Conservation (phyloP, 1,140 invertebrate genomes). For the Drosophila sechellia region DNA sequence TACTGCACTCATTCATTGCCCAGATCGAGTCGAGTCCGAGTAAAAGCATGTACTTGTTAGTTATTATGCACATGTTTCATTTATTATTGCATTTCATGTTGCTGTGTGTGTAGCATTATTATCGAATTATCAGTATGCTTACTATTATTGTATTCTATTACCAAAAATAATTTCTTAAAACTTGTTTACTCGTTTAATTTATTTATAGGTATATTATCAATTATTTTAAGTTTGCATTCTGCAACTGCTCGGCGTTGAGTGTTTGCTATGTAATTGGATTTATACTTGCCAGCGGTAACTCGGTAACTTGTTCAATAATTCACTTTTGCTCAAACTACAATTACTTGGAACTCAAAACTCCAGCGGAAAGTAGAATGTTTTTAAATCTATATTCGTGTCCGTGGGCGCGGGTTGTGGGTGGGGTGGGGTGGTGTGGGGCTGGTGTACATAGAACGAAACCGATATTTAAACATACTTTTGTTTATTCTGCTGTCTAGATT, state of each 20-base stretch:
- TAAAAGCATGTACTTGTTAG: constrained; percentile 50
- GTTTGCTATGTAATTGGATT: constrained; percentile 64
- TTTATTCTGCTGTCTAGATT: constrained; percentile 35
- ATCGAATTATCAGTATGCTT: constrained; percentile 65
- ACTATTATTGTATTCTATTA: constrained; percentile 80
- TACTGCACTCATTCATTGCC: background rate
- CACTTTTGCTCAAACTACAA: constrained; percentile 57
- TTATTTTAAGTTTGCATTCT: constrained; percentile 65
- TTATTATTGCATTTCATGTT: constrained; percentile 79
- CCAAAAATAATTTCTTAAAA: constrained; percentile 84
- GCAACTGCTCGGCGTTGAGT: constrained; percentile 35
- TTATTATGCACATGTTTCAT: constrained; percentile 81
- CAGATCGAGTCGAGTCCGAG: background rate
- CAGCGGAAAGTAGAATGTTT: constrained; percentile 54
- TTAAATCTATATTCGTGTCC: constrained; percentile 30
- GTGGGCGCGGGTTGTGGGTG: constrained; percentile 22
- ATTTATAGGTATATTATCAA: constrained; percentile 70
- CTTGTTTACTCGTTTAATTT: constrained; percentile 75
- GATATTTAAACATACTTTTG: constrained; percentile 48
- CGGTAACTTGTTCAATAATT: constrained; percentile 34
- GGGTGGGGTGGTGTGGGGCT: constrained; percentile 6
- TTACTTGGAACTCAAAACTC: constrained; percentile 61
- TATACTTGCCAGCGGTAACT: constrained; percentile 68
- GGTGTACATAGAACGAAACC: constrained; percentile 71
- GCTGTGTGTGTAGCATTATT: constrained; percentile 69